A percentile compares a stretch with the other conserved stretches of the same genome.
Conservation (phyloP, 2,797 vertebrate genomes). For the Limosa lapponica region DNA sequence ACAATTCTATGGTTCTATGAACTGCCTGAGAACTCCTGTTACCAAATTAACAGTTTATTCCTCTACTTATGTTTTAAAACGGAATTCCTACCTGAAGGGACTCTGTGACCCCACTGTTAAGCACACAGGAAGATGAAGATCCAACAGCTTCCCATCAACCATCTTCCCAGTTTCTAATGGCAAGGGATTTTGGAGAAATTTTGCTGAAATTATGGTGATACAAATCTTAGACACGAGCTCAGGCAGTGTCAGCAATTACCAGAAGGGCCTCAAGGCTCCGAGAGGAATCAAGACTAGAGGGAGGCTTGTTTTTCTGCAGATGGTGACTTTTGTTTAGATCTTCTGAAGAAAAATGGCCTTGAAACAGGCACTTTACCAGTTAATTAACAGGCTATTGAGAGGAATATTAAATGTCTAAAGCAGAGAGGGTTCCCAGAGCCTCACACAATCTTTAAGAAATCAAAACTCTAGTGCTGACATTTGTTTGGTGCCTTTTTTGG, state of each 20-base stretch:
- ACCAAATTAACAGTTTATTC: neutral
- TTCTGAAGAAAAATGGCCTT: conserved; percentile 38
- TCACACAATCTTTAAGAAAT: neutral
- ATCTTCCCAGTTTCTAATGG: neutral
- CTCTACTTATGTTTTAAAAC: neutral
- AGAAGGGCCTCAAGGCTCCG: neutral
- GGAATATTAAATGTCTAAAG: neutral
- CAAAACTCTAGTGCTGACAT: neutral
- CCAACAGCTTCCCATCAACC: neutral
- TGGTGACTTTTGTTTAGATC: conserved; percentile 54
- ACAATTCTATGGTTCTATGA: no score
- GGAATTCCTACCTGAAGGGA: neutral
- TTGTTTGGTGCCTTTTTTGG: neutral
- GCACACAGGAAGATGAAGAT: neutral
- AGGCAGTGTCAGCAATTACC: neutral
- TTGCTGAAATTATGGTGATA: neutral
- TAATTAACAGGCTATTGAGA: neutral
- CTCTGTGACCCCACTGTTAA: neutral
- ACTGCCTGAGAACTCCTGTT: neutral
- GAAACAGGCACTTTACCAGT: conserved; percentile 1
- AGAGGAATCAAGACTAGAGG: neutral
- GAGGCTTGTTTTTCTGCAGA: conserved; percentile 28
- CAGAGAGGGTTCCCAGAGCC: neutral
- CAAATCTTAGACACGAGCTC: neutral
- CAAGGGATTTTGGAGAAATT: neutral